Conservation (phyloP, 2,797 vertebrate species). For the Phrynocephalus guinanensis region DNA sequence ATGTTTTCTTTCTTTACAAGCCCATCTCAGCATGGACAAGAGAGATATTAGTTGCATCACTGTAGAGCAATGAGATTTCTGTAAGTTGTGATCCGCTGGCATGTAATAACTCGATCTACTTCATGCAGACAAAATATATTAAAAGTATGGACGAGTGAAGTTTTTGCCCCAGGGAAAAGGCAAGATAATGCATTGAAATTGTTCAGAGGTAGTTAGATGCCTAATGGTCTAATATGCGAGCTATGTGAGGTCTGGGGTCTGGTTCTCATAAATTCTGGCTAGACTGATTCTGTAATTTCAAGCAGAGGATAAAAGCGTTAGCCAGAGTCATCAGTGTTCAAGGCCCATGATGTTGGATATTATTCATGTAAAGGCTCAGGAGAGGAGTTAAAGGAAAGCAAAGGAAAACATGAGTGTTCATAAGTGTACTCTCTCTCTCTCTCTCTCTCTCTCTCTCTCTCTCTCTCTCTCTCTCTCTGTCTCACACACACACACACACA, state of each 20-base stretch:
- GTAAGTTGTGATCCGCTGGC: conserved; percentile 80
- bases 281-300: conserved; percentile 89
- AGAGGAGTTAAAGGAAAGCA: conserved; percentile 71
- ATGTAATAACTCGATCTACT: conserved; percentile 84
- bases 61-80: conserved; percentile 79
- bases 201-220: conserved; percentile 91
- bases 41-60: conserved; percentile 72
- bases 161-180: conserved; percentile 86
- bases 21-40: conserved; percentile 58
- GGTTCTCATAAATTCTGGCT: conserved; percentile 89
- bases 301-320: conserved; percentile 85
- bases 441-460: no score
- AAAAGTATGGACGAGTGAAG: conserved; percentile 85
- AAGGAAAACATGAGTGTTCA: conserved; percentile 61
- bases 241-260: conserved; percentile 87
- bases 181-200: conserved; percentile 89
- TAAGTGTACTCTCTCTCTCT: not conserved
- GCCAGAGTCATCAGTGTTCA: conserved; percentile 84
- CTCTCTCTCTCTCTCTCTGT: no score
- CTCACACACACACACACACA: conserved; percentile 11
- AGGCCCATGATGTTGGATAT: conserved; percentile 79
- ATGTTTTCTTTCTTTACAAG: conserved; percentile 66
- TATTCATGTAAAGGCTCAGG: conserved; percentile 79
- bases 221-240: conserved; percentile 89
- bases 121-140: conserved; percentile 85